Base-by-base conservation (phyloP, 2,113 vertebrate genomes). In the Melospiza melodia region DNA sequence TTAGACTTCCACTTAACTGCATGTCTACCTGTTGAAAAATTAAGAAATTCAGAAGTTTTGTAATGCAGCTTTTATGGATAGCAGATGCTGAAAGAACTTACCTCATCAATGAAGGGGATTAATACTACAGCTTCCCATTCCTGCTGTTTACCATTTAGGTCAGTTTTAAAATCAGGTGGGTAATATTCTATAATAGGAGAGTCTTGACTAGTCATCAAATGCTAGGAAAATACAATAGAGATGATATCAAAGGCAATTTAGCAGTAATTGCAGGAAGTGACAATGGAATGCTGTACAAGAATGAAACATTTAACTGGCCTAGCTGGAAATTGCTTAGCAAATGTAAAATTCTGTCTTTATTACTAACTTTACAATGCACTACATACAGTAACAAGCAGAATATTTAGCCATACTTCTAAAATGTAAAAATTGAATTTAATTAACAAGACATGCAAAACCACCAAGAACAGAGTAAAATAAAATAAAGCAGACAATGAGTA, bases 41-140 rank as follows among this genome's bases (percentile, higher is more conserved):
- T 63, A 52, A 55, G 12, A 48, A 48, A 52, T 51, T 75, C 7
- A 61, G 20, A 3, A 66, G 17, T 35, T 57, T 67, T 44, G 21
- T 72, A 77, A 69, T 4, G 15, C 59, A 87, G 61, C 10, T 88
- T 85, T 92, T 80, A 62, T 5, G 51, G 37, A 58, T 3, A 73
- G 43, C 7, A 90, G 9, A 73, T 3, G 1, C 2, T 63, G 35
- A 79, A 94, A 73, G 48, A 31, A 88, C 94, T 90, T 88, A 99
- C 99, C 98, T 99, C 99, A 88, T 99, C 99, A 91, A 99, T 99
- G 96, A 99, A 99, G 0, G 99, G 99, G 95, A 99, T 99, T 88
- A 99, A 98, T 25, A 99, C 99, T 68, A 99, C 99, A 48, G 99
- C 99, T 97, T 99, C 99, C 99, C 99, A 99, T 67, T 99, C 99